Evolutionary conservation across 2,797 vertebrate species (phyloP).

Genomic region (Sternotherus odoratus): DNA sequence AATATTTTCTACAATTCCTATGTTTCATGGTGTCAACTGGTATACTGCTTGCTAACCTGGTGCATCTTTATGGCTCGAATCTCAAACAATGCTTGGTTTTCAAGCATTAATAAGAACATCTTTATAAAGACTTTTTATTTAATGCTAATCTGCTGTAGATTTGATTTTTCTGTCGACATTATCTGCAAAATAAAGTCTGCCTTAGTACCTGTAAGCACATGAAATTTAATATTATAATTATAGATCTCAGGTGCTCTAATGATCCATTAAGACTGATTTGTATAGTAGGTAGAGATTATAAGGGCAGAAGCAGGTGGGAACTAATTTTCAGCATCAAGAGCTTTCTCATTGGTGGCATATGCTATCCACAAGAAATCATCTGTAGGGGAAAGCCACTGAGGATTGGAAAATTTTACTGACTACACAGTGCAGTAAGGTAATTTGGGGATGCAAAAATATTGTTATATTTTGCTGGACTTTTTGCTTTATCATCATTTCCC

Average conservation of each 20-base stretch:
- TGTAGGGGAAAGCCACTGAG: constrained; percentile 9
- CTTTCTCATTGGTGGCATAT: constrained; percentile 35
- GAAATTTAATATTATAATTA: constrained; percentile 85
- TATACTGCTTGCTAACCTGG: background rate
- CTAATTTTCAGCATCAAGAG: constrained; percentile 54
- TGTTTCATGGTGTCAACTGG: constrained; percentile 19
- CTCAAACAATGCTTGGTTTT: constrained; percentile 38
- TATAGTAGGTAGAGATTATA: constrained; percentile 74
- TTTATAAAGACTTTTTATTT: constrained; percentile 64
- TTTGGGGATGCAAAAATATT: background rate
- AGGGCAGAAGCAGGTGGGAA: constrained; percentile 82
- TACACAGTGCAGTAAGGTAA: fast-evolving
- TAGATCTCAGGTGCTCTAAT: constrained; percentile 79
- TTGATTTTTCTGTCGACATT: constrained; percentile 68
- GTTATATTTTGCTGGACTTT: background rate
- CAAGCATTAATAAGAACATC: constrained; percentile 50
- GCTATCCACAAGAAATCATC: constrained; percentile 61
- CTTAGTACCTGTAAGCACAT: constrained; percentile 62
- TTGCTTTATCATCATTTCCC: background rate
- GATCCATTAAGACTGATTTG: constrained; percentile 81
- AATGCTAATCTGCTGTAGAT: constrained; percentile 73
- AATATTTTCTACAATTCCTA: background rate
- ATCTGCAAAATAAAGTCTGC: constrained; percentile 75
- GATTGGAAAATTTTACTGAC: background rate
- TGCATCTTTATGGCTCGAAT: background rate